phyloP scores from a whole-genome alignment of 2,888 invertebrate genomes.

The Invenusta paracnida region DNA sequence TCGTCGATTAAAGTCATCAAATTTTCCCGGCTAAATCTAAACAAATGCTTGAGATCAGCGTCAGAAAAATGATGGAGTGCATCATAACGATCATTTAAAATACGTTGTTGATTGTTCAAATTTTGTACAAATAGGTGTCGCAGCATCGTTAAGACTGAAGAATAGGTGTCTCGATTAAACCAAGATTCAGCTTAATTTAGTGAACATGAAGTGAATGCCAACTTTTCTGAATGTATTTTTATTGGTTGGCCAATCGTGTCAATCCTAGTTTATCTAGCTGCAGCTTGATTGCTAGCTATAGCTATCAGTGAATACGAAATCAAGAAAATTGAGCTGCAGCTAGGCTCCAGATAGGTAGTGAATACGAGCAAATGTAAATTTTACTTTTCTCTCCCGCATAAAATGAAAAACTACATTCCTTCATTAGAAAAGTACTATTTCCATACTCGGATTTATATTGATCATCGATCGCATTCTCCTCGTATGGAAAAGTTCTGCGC shows the following conservation, averaged over 20 bases:
- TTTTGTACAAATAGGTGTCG: not conserved
- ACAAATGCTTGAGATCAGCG: not conserved
- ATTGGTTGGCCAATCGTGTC: not conserved
- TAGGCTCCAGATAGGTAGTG: constrained; percentile 29
- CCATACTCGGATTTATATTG: no score
- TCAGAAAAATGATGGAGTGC: not conserved
- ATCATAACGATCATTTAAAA: not conserved
- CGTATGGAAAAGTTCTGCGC: no score
- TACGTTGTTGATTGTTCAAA: not conserved
- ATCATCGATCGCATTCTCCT: no score
- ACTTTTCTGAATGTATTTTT: not conserved
- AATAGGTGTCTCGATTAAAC: not conserved
- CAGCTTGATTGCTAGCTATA: constrained; percentile 5
- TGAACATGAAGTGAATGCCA: not conserved
- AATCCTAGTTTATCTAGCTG: not conserved
- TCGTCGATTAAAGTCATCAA: not conserved
- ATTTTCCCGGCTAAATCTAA: not conserved
- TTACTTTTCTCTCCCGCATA: no score
- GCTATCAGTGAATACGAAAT: constrained; percentile 29
- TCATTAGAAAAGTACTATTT: no score
- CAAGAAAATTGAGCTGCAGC: constrained; percentile 29
- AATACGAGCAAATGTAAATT: not conserved
- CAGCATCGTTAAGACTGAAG: not conserved
- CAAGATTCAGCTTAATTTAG: not conserved
- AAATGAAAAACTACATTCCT: no score